Percentiles rank a stretch among this genome's conserved stretches.
Conservation (phyloP, 1,140 invertebrate species). For the Helicorthomorpha holstii region DNA sequence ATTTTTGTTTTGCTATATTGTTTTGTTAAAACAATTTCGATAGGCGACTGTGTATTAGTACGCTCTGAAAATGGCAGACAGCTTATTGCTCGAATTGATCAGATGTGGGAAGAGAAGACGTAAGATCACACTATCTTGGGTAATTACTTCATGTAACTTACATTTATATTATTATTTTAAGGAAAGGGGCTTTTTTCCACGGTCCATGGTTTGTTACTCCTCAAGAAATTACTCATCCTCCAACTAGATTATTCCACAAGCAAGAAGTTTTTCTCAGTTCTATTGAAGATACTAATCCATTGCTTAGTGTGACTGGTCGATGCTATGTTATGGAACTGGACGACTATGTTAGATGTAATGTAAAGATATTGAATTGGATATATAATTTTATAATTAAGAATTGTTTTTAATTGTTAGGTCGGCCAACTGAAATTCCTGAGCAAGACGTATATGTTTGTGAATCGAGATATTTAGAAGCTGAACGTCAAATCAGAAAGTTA, state of each 20-base stretch:
- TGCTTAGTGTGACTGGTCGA: slow-evolving; percentile 75
- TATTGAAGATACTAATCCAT: slow-evolving; percentile 75
- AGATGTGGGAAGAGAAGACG: slow-evolving; percentile 73
- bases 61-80: slow-evolving; percentile 68
- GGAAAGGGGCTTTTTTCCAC: slow-evolving; percentile 73
- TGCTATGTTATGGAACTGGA: slow-evolving; percentile 79
- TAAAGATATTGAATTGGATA: not conserved
- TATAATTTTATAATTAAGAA: not conserved
- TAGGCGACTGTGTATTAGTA: slow-evolving; percentile 85
- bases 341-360: slow-evolving; percentile 68
- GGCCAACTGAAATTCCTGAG: slow-evolving; percentile 85
- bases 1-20: not conserved
- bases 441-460: slow-evolving; percentile 87
- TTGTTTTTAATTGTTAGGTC: slow-evolving; percentile 35
- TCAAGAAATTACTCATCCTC: slow-evolving; percentile 58
- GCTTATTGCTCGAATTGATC: slow-evolving; percentile 82
- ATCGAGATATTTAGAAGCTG: slow-evolving; percentile 76
- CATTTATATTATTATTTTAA: slow-evolving; percentile 27
- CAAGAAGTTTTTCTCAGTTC: slow-evolving; percentile 87
- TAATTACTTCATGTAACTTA: not conserved
- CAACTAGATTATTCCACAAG: slow-evolving; percentile 64
- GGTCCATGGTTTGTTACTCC: slow-evolving; percentile 85
- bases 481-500: slow-evolving; percentile 57
- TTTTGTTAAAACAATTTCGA: slow-evolving; percentile 8
- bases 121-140: slow-evolving; percentile 11